Evolutionary conservation across 2,888 invertebrate species (phyloP), one percentile per base, ranked within the genome.

Genomic region (Limenitis arthemis): DNA sequence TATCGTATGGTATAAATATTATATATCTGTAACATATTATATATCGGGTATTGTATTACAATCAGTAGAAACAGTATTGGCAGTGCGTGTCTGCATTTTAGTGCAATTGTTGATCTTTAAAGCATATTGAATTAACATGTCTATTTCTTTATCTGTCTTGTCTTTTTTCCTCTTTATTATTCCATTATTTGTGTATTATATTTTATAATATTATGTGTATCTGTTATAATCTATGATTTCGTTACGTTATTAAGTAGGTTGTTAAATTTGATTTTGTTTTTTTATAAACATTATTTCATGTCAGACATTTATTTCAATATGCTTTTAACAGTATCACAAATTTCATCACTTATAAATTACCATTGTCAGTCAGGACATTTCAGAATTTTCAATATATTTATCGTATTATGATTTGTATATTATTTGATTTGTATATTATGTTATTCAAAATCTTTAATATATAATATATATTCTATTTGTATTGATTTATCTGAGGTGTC

Each of bases 31-130:
- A 85, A 79, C 76, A 84, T 84, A 81, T 78, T 83, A 79, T 81
- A 75, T 77, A 69, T 81, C 69, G 77, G 72, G 73, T 79, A 76
- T 73, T 75, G 75, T 70, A 70, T 75, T 70, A 69, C 65, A 75
- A 73, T 79, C 60, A 60, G 65, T 72, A 75, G 69, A 72, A 75
- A 47, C 20, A 33, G 69, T 68, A 77, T 80, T 82, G 82, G 85
- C 85, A 85, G 83, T 86, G 82, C 82, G 86, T 87, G 87, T 87
- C 86, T 87, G 87, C 87, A 87, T 87, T 81, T 86, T 87, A 86
- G 87, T 86, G 87, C 87, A 87, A 86, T 72, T 53, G 51, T 84
- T 79, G 79, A 75, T 70, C 69, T 69, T 65, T 58, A 69, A 83
- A 85, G 86, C 86, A 85, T 86, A 86, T 86, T 85, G 85, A 83